A percentile compares a stretch with the other conserved stretches of the same genome.
These are phyloP conservation scores for Euphydryas editha DNA, from an alignment of 2,888 invertebrate species.

Conservation along the genomic window DNA sequence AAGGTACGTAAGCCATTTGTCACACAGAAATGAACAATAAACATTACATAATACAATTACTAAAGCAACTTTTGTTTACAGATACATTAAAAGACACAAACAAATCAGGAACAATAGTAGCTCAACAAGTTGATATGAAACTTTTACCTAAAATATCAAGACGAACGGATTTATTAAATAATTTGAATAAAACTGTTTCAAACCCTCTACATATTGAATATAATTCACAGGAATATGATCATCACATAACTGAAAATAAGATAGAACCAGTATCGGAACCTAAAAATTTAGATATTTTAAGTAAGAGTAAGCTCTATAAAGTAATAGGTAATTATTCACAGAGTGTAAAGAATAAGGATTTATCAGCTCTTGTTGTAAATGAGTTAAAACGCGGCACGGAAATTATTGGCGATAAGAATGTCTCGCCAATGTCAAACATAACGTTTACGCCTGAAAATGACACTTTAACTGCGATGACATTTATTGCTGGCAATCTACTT, in stretches of 20 bases:
- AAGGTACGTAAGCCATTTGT: conserved; percentile 34
- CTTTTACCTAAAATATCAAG: conserved; percentile 49
- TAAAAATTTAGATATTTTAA: conserved; percentile 48
- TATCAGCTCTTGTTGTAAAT: conserved; percentile 71
- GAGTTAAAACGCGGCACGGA: conserved; percentile 67
- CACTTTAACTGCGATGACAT: conserved; percentile 73
- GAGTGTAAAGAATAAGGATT: conserved; percentile 58
- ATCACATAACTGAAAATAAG: conserved; percentile 67
- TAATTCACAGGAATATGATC: conserved; percentile 55
- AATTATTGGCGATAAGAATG: conserved; percentile 62
- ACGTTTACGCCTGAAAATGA: conserved; percentile 77
- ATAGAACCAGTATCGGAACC: conserved; percentile 58
- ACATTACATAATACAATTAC: background rate
- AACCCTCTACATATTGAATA: conserved; percentile 64
- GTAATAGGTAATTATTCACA: conserved; percentile 60
- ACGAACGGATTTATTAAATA: conserved; percentile 49
- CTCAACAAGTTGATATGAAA: conserved; percentile 53
- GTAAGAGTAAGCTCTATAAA: conserved; percentile 52
- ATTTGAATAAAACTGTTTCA: conserved; percentile 48
- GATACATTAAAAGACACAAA: conserved; percentile 64
- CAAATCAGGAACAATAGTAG: conserved; percentile 61
- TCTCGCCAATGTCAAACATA: conserved; percentile 67
- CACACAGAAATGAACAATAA: background rate
- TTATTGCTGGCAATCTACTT: conserved; percentile 74
- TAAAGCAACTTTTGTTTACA: conserved; percentile 46